phyloP scores from a whole-genome alignment of 2,113 vertebrate genomes.

The Paracanthobrama guichenoti region DNA sequence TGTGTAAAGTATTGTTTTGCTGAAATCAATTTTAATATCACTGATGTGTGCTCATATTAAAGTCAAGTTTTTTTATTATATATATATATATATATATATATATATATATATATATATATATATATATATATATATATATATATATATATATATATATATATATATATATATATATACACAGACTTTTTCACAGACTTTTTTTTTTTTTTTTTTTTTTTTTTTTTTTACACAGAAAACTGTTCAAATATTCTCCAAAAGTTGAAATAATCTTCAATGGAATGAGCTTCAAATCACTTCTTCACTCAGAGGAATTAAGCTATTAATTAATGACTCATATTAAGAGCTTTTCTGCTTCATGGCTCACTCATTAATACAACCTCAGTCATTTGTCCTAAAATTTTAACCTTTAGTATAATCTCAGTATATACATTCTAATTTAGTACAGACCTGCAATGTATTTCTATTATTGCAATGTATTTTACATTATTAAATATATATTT shows the following conservation, averaged over 20 bases:
- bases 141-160: no score
- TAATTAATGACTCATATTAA: conserved; percentile 46
- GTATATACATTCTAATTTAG: background rate
- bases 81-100: no score
- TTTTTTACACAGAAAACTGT: background rate
- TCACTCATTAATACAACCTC: conserved; percentile 40
- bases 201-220: no score
- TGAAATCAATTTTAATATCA: background rate
- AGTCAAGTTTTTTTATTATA: background rate
- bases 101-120: no score
- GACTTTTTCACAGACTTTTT: background rate
- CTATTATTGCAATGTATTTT: background rate
- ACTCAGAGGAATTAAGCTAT: conserved; percentile 44
- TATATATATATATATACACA: no score
- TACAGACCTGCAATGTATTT: background rate
- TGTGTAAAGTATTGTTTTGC: background rate
- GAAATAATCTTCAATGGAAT: conserved; percentile 32
- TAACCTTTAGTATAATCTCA: background rate
- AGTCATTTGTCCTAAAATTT: conserved; percentile 31
- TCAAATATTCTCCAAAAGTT: conserved; percentile 22
- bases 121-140: no score
- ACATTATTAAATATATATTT: background rate
- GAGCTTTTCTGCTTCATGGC: conserved; percentile 49
- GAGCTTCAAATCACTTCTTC: conserved; percentile 23
- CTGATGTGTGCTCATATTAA: background rate